phyloP scores from a whole-genome alignment of 1,140 invertebrate species.

The Papilio polyxenes region DNA sequence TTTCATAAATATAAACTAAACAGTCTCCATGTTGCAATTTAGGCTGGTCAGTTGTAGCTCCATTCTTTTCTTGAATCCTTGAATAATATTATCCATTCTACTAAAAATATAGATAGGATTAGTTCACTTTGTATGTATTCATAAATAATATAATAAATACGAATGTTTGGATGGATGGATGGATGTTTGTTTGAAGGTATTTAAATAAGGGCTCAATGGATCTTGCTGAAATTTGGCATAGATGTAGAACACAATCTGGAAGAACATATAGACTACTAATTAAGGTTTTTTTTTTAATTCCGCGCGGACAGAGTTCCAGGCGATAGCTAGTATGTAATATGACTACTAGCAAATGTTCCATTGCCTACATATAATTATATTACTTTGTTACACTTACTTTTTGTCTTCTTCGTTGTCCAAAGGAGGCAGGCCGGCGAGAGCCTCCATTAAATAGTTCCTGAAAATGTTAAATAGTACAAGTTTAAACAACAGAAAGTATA shows the following conservation, averaged over 20 bases:
- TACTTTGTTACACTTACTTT: conserved; percentile 56
- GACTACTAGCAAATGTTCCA: not conserved
- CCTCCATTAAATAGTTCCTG: conserved; percentile 69
- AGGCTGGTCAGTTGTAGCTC: conserved; percentile 67
- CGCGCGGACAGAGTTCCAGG: too few species aligned
- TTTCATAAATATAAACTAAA: conserved; percentile 47
- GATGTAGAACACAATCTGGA: not conserved
- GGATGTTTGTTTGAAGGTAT: too few species aligned
- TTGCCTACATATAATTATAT: not conserved
- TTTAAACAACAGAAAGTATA: not conserved
- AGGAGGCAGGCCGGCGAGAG: conserved; percentile 62
- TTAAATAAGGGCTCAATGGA: too few species aligned
- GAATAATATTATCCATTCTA: conserved; percentile 63
- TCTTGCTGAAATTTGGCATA: too few species aligned
- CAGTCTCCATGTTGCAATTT: conserved; percentile 70
- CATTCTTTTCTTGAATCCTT: conserved; percentile 69
- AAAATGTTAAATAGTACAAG: conserved; percentile 37
- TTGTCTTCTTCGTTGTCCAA: conserved; percentile 70
- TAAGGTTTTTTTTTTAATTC: too few species aligned
- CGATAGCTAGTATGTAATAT: too few species aligned
- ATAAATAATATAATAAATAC: conserved; percentile 6
- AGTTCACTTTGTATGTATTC: not conserved
- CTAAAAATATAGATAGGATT: conserved; percentile 49
- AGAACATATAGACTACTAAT: too few species aligned
- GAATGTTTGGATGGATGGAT: too few species aligned